Percentiles rank a stretch among this genome's conserved stretches.
Evolutionary conservation across 2,113 vertebrate genomes (phyloP).

Genomic region (Centrocercus urophasianus): DNA sequence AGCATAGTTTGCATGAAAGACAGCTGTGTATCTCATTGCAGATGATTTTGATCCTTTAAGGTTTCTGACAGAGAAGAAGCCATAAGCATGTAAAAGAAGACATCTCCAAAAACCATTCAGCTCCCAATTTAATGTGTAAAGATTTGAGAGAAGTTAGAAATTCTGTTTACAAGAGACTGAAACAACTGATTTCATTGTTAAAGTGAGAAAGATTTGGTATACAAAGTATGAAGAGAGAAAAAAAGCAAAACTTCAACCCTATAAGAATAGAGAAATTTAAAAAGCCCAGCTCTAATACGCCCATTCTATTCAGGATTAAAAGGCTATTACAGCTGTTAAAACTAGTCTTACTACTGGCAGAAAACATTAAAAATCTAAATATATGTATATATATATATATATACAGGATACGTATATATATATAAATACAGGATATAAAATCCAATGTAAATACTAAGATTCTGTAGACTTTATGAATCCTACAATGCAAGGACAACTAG

Average conservation of each 20-base stretch:
- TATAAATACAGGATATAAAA: neutral
- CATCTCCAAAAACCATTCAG: neutral
- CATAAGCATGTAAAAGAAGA: neutral
- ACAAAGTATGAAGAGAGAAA: slow-evolving; percentile 4
- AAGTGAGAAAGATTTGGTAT: neutral
- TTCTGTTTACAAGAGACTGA: neutral
- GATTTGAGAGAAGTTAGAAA: slow-evolving; percentile 1
- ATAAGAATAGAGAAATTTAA: neutral
- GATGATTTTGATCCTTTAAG: neutral
- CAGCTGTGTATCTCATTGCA: neutral
- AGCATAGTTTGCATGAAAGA: neutral
- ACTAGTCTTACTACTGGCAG: neutral
- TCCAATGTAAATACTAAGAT: neutral
- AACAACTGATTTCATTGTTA: neutral
- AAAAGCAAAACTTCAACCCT: neutral
- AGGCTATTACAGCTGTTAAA: slow-evolving; percentile 1
- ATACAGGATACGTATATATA: neutral
- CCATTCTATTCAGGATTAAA: neutral
- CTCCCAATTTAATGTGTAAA: neutral
- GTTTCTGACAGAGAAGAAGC: neutral
- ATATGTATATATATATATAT: neutral
- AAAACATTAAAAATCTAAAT: slow-evolving; percentile 1
- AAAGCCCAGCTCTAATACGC: neutral
- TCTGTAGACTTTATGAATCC: neutral
- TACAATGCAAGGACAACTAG: neutral